Percentiles rank a stretch among this genome's conserved stretches.
Conservation (phyloP, 2,888 invertebrate species). For the Dexiosoma caninum region DNA sequence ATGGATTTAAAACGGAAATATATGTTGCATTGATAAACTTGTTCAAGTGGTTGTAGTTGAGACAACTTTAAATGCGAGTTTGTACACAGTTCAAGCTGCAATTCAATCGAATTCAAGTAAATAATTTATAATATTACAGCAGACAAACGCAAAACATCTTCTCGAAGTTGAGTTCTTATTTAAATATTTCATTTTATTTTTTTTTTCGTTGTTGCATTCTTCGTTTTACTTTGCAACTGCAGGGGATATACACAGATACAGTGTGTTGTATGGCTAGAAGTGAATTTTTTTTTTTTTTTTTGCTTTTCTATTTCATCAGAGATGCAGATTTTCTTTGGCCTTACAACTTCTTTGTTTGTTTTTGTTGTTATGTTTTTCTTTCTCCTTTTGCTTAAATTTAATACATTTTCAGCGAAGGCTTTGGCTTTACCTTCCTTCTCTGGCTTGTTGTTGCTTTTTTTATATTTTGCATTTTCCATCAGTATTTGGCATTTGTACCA, state of each 20-base stretch:
- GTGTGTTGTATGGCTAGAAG: too few relatives aligned
- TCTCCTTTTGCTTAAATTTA: background rate
- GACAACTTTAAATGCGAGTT: background rate
- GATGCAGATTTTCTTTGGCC: constrained; percentile 57
- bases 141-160: constrained; percentile 41
- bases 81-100: background rate
- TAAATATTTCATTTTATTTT: constrained; percentile 59
- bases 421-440: background rate
- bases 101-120: constrained; percentile 44
- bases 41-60: constrained; percentile 8
- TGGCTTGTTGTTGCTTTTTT: constrained; percentile 11
- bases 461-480: too few relatives aligned
- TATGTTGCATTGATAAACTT: constrained; percentile 27
- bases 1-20: constrained; percentile 47
- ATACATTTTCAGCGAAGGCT: constrained; percentile 24
- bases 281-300: constrained; percentile 15
- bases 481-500: constrained; percentile 48
- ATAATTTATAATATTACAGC: constrained; percentile 55
- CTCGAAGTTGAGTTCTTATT: constrained; percentile 47
- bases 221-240: constrained; percentile 10
- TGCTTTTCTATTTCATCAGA: constrained; percentile 53
- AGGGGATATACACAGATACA: background rate
- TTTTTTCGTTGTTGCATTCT: constrained; percentile 25
- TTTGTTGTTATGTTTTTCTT: constrained; percentile 15
- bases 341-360: constrained; percentile 28